Base-by-base conservation (phyloP, 2,888 invertebrate genomes). In the Tetanocera ferruginea region DNA sequence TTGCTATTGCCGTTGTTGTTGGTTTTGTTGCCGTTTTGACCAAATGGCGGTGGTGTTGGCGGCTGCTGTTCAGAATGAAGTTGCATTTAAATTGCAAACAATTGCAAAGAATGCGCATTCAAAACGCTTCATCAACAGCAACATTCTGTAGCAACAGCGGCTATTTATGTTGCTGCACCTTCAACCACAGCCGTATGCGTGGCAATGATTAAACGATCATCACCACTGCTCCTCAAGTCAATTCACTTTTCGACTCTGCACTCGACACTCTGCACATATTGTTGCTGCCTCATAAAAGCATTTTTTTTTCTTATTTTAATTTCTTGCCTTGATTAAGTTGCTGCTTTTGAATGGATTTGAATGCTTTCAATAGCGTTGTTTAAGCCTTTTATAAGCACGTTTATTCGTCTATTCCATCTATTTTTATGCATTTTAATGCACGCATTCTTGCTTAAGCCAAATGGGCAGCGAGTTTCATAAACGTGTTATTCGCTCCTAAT, bases 281-380 rank as follows among this genome's bases (percentile, higher is more conserved):
- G 28, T 70, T 49, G 60, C 34, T 57, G 69, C 43, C 66, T 55
- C 67, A 43, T 69, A 34, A 69, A 66, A 37, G 60, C 28, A 28
- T 31, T 73, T 43, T 23, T 19, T 34, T 34, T 11, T 60, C 25
- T 19, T 23, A 23, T n/a, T 5, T n/a, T 51, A 57, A 14, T 55
- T 43, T 14, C 67, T 76, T 14, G 57, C 66, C 31, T 55, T 77
- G 72, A 77, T 77, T 71, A 62, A 77, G 72, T 57, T 72, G 72
- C 55, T 51, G 28, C 31, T 60, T 9, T 67, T 19, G 43, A 28
- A 52, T n/a, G 52, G 49, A 25, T 67, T 70, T 70, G 28, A 71
- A 55, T 55, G 52, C 52, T 37, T 73, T 34, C 73, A 60, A 73
- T 73, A 17, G n/a, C 9, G 28, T 64, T 74, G 62, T 49, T 64